These are phyloP conservation scores for Andricus grossulariae DNA, from an alignment of 1,140 invertebrate genomes.

Conservation along the genomic window DNA sequence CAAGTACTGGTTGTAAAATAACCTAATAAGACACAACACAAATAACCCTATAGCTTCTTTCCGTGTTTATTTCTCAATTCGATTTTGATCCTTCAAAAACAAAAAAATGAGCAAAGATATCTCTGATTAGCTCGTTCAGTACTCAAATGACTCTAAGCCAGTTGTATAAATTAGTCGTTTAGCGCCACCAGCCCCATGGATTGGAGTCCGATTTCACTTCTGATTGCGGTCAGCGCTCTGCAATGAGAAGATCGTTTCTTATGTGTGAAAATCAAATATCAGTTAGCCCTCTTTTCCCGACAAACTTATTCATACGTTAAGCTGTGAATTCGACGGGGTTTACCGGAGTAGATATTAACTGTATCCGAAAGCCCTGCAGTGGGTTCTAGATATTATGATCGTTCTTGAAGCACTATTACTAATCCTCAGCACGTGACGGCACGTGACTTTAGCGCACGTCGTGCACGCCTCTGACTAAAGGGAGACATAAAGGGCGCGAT, in stretches of 20 bases:
- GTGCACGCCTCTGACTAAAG: conserved; percentile 48
- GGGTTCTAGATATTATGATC: conserved; percentile 70
- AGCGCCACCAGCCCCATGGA: not conserved
- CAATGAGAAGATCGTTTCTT: conserved; percentile 45
- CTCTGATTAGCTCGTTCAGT: too few relatives aligned
- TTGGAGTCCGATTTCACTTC: conserved; percentile 4
- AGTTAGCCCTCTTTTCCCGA: conserved; percentile 50
- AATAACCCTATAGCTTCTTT: too few relatives aligned
- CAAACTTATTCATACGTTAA: conserved; percentile 64
- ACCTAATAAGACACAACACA: too few relatives aligned
- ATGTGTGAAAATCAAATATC: conserved; percentile 74
- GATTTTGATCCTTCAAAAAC: too few relatives aligned
- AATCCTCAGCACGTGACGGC: conserved; percentile 70
- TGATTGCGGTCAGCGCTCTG: conserved; percentile 24
- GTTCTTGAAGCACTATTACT: conserved; percentile 73
- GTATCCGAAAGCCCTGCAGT: conserved; percentile 64
- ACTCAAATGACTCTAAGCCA: not conserved
- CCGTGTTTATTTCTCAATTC: too few relatives aligned
- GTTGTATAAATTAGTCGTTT: conserved; percentile 3
- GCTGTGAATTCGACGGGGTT: conserved; percentile 63
- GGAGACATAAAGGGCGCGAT: conserved; percentile 45
- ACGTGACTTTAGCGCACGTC: conserved; percentile 63
- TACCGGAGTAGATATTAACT: conserved; percentile 72
- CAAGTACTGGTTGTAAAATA: too few relatives aligned
- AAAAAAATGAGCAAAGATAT: too few relatives aligned